Evolutionary conservation across 1,140 invertebrate genomes (phyloP).

Genomic region (Sitobion miscanthi): DNA sequence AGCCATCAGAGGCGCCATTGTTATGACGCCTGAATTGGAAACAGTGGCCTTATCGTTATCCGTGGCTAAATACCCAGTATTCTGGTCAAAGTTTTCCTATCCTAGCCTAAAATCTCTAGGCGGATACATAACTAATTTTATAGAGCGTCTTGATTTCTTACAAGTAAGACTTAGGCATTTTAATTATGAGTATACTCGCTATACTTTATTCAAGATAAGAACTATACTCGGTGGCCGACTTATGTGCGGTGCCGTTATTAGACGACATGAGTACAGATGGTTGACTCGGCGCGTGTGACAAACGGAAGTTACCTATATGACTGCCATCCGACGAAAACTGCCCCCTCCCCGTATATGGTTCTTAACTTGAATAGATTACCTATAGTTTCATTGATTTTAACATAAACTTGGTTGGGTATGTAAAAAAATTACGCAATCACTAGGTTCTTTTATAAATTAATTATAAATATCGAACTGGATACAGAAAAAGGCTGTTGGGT

Average conservation of each 20-base stretch:
- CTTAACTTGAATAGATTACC: not conserved
- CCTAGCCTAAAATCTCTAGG: conserved; percentile 88
- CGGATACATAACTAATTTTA: conserved; percentile 84
- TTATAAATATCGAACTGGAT: too few relatives aligned
- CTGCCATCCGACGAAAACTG: not conserved
- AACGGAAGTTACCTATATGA: not conserved
- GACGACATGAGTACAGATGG: too few relatives aligned
- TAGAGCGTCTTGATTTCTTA: conserved; percentile 78
- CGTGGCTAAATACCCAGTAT: conserved; percentile 77
- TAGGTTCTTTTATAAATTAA: too few relatives aligned
- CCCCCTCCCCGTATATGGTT: not conserved
- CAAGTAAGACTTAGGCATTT: conserved; percentile 61
- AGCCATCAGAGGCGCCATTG: conserved; percentile 83
- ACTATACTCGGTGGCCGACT: too few relatives aligned
- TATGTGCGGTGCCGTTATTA: too few relatives aligned
- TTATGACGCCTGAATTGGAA: conserved; percentile 86
- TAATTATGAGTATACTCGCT: not conserved
- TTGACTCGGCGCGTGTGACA: too few relatives aligned
- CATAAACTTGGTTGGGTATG: not conserved
- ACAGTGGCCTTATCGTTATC: conserved; percentile 73
- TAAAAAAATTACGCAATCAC: not conserved
- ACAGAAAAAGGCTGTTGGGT: too few relatives aligned
- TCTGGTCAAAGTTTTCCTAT: conserved; percentile 85
- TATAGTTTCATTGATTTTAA: not conserved
- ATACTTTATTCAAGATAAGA: not conserved